phyloP scores from a whole-genome alignment of 1,140 invertebrate genomes.

The Drosophila watanabei region DNA sequence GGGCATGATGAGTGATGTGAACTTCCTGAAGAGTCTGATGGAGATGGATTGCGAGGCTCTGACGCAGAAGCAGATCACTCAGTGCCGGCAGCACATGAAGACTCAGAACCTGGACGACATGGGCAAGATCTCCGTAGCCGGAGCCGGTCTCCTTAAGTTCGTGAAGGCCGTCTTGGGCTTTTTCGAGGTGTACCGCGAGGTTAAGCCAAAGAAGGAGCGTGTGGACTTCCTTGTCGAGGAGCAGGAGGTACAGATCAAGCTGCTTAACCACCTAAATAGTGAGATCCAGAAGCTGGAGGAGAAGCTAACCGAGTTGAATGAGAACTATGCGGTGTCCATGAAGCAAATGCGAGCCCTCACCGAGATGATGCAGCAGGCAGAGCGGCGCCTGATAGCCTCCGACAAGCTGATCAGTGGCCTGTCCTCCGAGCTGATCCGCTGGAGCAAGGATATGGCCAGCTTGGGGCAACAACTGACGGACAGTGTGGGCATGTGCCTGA shows the following conservation, averaged over 20 bases:
- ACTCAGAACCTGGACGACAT: constrained; percentile 90
- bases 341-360: constrained; percentile 91
- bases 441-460: constrained; percentile 90
- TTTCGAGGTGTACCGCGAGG: constrained; percentile 93
- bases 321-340: constrained; percentile 92
- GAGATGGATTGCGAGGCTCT: constrained; percentile 95
- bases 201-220: constrained; percentile 95
- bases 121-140: constrained; percentile 92
- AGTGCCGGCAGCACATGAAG: constrained; percentile 90
- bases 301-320: constrained; percentile 89
- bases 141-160: constrained; percentile 93
- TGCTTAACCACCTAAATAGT: constrained; percentile 91
- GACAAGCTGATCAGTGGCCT: constrained; percentile 94
- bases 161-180: constrained; percentile 94
- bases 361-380: constrained; percentile 94
- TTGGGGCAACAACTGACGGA: constrained; percentile 90
- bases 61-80: constrained; percentile 90
- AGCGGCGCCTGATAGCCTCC: constrained; percentile 91
- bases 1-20: constrained; percentile 95
- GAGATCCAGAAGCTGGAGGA: constrained; percentile 91
- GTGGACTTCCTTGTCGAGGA: constrained; percentile 91
- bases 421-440: constrained; percentile 90
- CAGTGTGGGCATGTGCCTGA: constrained; percentile 93
- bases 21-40: constrained; percentile 92
- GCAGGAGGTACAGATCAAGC: constrained; percentile 86